These are phyloP conservation scores for Ophonus ardosiacus DNA, from an alignment of 2,888 invertebrate genomes.

Conservation along the genomic window DNA sequence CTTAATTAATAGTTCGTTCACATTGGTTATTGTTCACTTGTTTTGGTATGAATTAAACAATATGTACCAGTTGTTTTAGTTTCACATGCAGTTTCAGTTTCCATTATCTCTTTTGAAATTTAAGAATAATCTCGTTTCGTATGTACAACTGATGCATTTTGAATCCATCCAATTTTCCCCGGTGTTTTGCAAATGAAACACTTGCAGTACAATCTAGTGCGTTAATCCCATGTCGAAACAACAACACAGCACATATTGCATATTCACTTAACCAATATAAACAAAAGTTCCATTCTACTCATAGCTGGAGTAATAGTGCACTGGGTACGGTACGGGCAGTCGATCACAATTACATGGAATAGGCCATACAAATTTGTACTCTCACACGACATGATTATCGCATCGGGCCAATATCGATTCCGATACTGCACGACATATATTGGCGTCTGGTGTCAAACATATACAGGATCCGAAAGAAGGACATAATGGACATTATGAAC, in stretches of 20 bases:
- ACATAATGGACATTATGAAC: too few species aligned
- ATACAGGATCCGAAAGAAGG: background rate
- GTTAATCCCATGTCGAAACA: background rate
- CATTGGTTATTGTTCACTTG: too few species aligned
- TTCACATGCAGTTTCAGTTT: too few species aligned
- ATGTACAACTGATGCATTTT: background rate
- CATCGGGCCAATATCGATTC: conserved; percentile 14
- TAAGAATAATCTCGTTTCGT: background rate
- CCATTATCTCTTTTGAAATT: background rate
- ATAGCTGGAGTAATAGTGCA: background rate
- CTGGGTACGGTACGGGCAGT: background rate
- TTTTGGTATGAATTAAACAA: too few species aligned
- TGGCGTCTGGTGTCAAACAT: background rate
- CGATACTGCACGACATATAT: background rate
- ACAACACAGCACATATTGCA: background rate
- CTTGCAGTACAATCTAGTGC: background rate
- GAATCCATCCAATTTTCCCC: background rate
- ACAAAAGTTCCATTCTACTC: background rate
- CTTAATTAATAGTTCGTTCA: too few species aligned
- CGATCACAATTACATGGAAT: background rate
- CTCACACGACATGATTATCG: conserved; percentile 31
- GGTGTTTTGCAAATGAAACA: background rate
- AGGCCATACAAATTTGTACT: conserved; percentile 35
- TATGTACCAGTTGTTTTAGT: too few species aligned
- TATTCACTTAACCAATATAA: conserved; percentile 14